These are phyloP conservation scores for Carassius carassius DNA, from an alignment of 2,113 vertebrate species.

Conservation along the genomic window DNA sequence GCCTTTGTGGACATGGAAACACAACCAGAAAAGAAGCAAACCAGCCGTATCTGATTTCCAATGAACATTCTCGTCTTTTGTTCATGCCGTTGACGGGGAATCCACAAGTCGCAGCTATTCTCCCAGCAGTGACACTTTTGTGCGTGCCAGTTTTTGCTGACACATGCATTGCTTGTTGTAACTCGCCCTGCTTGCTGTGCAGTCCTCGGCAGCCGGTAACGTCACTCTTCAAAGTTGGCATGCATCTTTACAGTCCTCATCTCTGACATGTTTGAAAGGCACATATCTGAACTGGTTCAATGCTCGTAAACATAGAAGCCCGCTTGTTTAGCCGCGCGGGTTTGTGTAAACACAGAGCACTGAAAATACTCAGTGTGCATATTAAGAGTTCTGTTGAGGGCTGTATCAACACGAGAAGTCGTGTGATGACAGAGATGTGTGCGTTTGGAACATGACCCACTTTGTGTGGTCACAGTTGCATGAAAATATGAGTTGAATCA, in stretches of 20 bases:
- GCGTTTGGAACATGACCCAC: constrained; percentile 25
- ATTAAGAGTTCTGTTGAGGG: constrained; percentile 22
- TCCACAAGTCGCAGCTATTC: constrained; percentile 50
- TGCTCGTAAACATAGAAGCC: constrained; percentile 66
- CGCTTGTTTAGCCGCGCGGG: constrained; percentile 63
- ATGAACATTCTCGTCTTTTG: constrained; percentile 52
- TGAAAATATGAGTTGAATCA: constrained; percentile 23
- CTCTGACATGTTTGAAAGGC: constrained; percentile 74
- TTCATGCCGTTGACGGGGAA: constrained; percentile 51
- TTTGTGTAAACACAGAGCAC: constrained; percentile 36
- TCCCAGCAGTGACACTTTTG: constrained; percentile 23
- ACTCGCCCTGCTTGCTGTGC: constrained; percentile 67
- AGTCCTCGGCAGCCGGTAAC: constrained; percentile 64
- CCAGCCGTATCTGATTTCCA: constrained; percentile 56
- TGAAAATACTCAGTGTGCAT: constrained; percentile 30
- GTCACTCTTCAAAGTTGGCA: constrained; percentile 71
- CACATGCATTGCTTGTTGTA: constrained; percentile 65
- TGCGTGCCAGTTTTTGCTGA: constrained; percentile 55
- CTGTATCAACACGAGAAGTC: constrained; percentile 28
- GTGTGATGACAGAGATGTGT: background rate
- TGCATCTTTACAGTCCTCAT: constrained; percentile 63
- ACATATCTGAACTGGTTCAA: constrained; percentile 69
- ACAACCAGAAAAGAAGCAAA: constrained; percentile 52
- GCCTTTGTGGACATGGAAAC: constrained; percentile 58
- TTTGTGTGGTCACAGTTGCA: constrained; percentile 27